phyloP scores from a whole-genome alignment of 2,797 vertebrate genomes.

The Rhinophrynus dorsalis region DNA sequence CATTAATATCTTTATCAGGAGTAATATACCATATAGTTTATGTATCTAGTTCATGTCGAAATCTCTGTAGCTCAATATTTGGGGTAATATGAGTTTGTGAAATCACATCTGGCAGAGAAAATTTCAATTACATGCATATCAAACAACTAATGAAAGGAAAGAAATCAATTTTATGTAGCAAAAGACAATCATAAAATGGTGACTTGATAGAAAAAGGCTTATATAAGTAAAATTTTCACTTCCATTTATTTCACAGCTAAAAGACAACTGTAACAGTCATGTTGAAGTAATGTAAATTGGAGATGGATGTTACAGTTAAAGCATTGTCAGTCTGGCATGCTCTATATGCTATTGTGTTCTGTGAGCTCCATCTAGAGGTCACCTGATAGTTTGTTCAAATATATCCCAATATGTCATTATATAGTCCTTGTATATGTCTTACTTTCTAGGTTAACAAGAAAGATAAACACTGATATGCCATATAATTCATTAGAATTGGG shows the following conservation, averaged over 20 bases:
- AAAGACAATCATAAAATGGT: slow-evolving; percentile 34
- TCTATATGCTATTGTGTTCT: not conserved
- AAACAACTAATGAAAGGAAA: slow-evolving; percentile 45
- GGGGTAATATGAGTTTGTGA: slow-evolving; percentile 1
- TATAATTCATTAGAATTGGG: too few relatives aligned
- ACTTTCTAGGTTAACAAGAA: too few relatives aligned
- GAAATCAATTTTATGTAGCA: slow-evolving; percentile 41
- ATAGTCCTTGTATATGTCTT: not conserved
- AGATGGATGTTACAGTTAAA: not conserved
- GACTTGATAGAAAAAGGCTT: slow-evolving; percentile 38
- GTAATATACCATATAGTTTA: too few relatives aligned
- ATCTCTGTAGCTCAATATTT: slow-evolving; percentile 9
- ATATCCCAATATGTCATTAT: not conserved
- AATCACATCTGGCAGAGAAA: slow-evolving; percentile 46
- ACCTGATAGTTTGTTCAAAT: not conserved
- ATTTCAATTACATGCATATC: slow-evolving; percentile 44
- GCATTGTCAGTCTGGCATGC: not conserved
- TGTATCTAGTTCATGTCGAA: too few relatives aligned
- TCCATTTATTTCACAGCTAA: slow-evolving; percentile 33
- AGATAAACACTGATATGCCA: too few relatives aligned
- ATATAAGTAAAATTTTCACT: slow-evolving; percentile 29
- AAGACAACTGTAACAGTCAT: slow-evolving; percentile 14
- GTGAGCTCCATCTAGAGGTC: slow-evolving; percentile 31
- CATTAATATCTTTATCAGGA: too few relatives aligned
- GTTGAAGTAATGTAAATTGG: not conserved